A percentile compares a stretch with the other conserved stretches of the same genome.
phyloP scores from a whole-genome alignment of 2,888 invertebrate species.

The Euproctis similis region DNA sequence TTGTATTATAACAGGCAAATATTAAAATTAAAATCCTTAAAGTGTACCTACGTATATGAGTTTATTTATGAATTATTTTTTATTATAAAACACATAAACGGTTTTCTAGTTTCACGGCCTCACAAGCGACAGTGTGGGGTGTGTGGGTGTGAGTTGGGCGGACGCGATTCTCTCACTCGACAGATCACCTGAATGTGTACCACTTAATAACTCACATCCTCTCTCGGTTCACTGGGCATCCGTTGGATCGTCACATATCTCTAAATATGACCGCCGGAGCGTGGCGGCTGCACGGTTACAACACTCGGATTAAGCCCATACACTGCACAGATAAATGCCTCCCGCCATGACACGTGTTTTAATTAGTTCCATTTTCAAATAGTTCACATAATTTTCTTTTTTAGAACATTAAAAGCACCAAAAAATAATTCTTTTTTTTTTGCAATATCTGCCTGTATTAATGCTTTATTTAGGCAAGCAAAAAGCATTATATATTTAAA shows the following conservation, averaged over 20 bases:
- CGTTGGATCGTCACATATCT: conserved; percentile 74
- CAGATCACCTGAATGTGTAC: conserved; percentile 74
- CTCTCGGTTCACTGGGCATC: conserved; percentile 70
- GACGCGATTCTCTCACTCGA: conserved; percentile 70
- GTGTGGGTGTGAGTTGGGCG: conserved; percentile 21
- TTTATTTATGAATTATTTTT: too few species aligned
- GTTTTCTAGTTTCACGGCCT: conserved; percentile 23
- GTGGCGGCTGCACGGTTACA: conserved; percentile 42
- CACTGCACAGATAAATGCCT: conserved; percentile 1
- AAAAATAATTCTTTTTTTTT: too few species aligned
- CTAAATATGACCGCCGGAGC: conserved; percentile 70
- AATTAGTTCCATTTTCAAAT: too few species aligned
- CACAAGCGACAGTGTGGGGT: conserved; percentile 12
- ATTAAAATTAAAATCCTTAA: too few species aligned
- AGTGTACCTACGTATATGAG: too few species aligned
- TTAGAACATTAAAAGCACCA: too few species aligned
- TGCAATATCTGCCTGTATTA: too few species aligned
- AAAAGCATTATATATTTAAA: too few species aligned
- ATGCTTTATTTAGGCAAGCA: too few species aligned
- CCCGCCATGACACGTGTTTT: not conserved
- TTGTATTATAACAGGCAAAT: too few species aligned
- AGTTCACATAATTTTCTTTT: too few species aligned
- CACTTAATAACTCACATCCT: conserved; percentile 74
- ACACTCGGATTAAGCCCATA: conserved; percentile 31
- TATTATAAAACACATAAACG: conserved; percentile 2